phyloP scores from a whole-genome alignment of 2,888 invertebrate genomes.

The Tetheella fluctuosa region DNA sequence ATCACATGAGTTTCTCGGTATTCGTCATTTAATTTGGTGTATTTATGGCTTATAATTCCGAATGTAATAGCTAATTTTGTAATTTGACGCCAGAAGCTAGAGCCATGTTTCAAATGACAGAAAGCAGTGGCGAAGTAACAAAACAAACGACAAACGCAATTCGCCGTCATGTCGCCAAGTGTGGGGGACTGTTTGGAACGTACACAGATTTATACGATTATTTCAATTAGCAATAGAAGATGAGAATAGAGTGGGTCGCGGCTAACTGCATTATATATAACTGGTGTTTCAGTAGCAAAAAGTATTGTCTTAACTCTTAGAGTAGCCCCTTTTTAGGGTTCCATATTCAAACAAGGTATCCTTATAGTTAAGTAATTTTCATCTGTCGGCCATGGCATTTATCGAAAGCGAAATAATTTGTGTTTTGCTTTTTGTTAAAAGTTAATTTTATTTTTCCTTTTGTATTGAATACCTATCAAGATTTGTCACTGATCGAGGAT shows the following conservation, averaged over 20 bases:
- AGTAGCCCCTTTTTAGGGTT: no score
- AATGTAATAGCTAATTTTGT: constrained; percentile 11
- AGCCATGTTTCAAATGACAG: constrained; percentile 3
- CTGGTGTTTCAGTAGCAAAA: no score
- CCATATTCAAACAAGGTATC: no score
- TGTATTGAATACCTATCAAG: no score
- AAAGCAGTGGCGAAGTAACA: constrained; percentile 10
- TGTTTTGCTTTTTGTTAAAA: no score
- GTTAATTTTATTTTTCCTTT: no score
- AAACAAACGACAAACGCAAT: constrained; percentile 5
- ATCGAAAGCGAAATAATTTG: no score
- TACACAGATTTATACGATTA: background rate
- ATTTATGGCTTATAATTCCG: constrained; percentile 12
- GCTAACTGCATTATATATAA: no score
- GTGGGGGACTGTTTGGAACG: background rate
- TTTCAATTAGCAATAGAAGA: background rate
- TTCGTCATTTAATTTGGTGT: constrained; percentile 10
- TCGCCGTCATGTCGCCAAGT: background rate
- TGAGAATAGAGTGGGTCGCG: background rate
- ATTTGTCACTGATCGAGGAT: no score
- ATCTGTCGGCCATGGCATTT: no score
- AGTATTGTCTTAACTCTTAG: no score
- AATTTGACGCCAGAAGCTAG: constrained; percentile 11
- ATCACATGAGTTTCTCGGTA: constrained; percentile 9
- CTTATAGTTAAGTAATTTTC: no score